Evolutionary conservation across 1,140 invertebrate species (phyloP).

Genomic region (Aricia agestis): DNA sequence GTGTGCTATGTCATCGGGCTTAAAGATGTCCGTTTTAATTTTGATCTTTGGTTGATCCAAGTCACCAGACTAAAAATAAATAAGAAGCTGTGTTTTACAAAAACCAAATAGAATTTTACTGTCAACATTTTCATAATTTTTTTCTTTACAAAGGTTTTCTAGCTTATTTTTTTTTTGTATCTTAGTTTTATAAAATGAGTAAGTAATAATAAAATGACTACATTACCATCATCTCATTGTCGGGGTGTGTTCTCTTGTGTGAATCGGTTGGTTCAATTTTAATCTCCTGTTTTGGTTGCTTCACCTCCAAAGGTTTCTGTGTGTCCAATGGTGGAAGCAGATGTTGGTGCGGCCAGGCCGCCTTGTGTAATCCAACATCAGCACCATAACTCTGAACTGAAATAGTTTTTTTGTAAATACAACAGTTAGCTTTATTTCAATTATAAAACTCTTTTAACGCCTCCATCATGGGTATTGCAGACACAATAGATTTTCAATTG

Average conservation of each 20-base stretch:
- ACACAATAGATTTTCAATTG: no score
- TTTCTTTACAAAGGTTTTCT: no score
- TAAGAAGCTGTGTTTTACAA: conserved; percentile 4
- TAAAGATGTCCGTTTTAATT: conserved; percentile 70
- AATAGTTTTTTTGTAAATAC: neutral
- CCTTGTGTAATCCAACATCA: conserved; percentile 59
- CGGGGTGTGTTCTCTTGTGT: conserved; percentile 61
- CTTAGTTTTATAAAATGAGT: neutral
- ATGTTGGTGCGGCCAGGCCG: conserved; percentile 63
- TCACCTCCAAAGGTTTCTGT: conserved; percentile 60
- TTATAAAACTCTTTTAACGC: no score
- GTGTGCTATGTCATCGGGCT: conserved; percentile 59
- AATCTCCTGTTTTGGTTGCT: conserved; percentile 65
- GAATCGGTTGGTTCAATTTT: conserved; percentile 62
- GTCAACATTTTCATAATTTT: neutral
- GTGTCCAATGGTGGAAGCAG: conserved; percentile 54
- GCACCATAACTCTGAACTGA: conserved; percentile 59
- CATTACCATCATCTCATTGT: conserved; percentile 60
- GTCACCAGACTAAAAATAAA: conserved; percentile 46
- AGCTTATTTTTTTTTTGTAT: no score
- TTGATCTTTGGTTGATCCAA: conserved; percentile 69
- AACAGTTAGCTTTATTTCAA: neutral
- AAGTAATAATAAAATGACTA: conserved; percentile 2
- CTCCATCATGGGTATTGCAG: no score
- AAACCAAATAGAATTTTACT: neutral